These are phyloP conservation scores for Eupeodes latifasciatus DNA, from an alignment of 2,888 invertebrate species.

Conservation along the genomic window DNA sequence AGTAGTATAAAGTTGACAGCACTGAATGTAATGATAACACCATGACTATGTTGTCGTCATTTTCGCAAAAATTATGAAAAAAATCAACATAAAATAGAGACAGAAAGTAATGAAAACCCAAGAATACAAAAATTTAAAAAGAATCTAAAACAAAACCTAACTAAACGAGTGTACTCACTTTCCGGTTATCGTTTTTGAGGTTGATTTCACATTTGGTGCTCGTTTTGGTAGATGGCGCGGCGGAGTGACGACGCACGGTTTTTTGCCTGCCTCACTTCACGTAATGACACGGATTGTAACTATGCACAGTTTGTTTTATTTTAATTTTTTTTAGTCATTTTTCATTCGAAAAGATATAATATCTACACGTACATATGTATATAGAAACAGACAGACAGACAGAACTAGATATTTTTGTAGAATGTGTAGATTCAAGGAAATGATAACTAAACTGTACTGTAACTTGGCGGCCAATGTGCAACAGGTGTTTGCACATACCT, in stretches of 20 bases:
- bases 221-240: neutral
- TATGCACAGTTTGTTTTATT: conserved; percentile 16
- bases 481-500: conserved; percentile 51
- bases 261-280: conserved; percentile 28
- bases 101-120: neutral
- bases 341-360: conserved; percentile 31
- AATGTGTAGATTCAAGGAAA: conserved; percentile 64
- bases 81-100: neutral
- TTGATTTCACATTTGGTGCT: conserved; percentile 70
- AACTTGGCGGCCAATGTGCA: conserved; percentile 50
- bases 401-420: conserved; percentile 17
- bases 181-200: conserved; percentile 74
- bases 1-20: conserved; percentile 1
- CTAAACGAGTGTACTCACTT: conserved; percentile 46
- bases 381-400: neutral
- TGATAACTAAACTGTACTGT: conserved; percentile 57
- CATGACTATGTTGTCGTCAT: conserved; percentile 33
- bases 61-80: neutral
- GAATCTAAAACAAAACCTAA: conserved; percentile 52
- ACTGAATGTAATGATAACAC: neutral
- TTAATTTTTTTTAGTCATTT: neutral
- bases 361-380: no score
- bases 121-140: conserved; percentile 1
- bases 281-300: conserved; percentile 44
- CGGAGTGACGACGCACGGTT: neutral